Evolutionary conservation across 2,888 invertebrate species (phyloP), one percentile per base, ranked within the genome.

Genomic region (Acanthosoma haemorrhoidale): DNA sequence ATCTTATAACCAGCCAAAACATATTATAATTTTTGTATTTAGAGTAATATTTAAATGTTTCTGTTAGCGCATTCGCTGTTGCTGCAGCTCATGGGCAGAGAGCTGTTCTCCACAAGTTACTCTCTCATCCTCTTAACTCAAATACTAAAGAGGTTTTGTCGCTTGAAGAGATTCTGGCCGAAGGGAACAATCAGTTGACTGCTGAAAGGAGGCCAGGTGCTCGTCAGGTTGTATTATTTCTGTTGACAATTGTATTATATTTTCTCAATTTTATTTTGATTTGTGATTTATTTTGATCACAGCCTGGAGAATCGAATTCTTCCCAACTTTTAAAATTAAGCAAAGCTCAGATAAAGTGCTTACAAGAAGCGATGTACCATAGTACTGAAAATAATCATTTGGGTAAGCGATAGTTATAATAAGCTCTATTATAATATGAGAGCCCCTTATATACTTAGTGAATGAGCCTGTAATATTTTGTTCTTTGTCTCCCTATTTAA

Each of bases 331-430:
- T 75, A 18, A 76, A 76, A 69, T 51, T 92, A 77, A 91, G 87
- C 75, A 94, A 94, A 81, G 85, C 87, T 34, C 93, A 94, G 81
- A 88, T 90, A 74, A 88, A 92, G 76, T 88, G 91, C 51, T 82
- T 94, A 70, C 93, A 94, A 78, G 94, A 95, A 80, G 94, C 95
- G 21, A 92, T 96, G 92, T 96, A 95, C 79, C 94, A 94, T 78
- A 92, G 93, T 72, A 91, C 94, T 0, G 95, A 95, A 80, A 93
- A 92, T 78, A 92, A 93, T 77, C 91, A 94, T 80, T 82, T 94
- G 76, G 90, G 90, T 89, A 78, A 76, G 21, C 25, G 66, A 38
- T 13, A 61, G 39, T 58, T 41, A 13, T 51, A 15, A 32, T 31
- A n/a, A 71, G 61, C 25, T 15, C n/a, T n/a, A n/a, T n/a, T n/a